These are phyloP conservation scores for Pseudococcus viburni DNA, from an alignment of 2,888 invertebrate species.

Conservation along the genomic window DNA sequence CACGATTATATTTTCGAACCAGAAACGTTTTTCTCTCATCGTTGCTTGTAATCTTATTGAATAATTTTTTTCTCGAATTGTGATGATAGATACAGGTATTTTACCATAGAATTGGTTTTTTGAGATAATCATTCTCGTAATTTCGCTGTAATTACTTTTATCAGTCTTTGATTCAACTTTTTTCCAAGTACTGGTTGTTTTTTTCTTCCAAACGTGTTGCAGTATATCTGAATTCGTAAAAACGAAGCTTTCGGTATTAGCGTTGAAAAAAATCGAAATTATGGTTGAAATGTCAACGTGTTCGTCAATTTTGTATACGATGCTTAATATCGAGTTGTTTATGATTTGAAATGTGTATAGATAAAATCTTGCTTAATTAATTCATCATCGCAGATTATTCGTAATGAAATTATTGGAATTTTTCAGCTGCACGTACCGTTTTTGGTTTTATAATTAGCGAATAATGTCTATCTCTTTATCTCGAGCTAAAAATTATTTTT, in stretches of 20 bases:
- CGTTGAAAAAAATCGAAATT: background rate
- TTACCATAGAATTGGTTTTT: background rate
- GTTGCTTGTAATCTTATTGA: background rate
- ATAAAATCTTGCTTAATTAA: conserved; percentile 28
- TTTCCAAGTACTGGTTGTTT: conserved; percentile 8
- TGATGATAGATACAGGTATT: background rate
- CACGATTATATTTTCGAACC: conserved; percentile 1
- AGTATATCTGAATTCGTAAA: background rate
- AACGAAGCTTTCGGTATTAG: background rate
- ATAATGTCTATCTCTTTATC: conserved; percentile 14
- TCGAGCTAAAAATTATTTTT: conserved; percentile 11
- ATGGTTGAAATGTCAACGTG: background rate
- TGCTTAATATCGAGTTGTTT: background rate
- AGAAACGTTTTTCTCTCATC: background rate
- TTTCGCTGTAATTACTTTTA: background rate
- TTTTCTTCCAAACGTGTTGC: background rate
- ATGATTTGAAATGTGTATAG: conserved; percentile 16
- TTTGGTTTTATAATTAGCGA: conserved; percentile 46
- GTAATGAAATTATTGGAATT: conserved; percentile 56
- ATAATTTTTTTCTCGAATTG: background rate
- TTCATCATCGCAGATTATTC: conserved; percentile 52
- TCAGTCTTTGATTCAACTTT: background rate
- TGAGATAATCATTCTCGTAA: background rate
- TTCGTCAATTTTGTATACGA: background rate
- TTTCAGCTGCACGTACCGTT: conserved; percentile 48